Percentiles rank a stretch among this genome's conserved stretches.
Conservation (phyloP, 2,797 vertebrate species). For the Eurystomus glaucurus region DNA sequence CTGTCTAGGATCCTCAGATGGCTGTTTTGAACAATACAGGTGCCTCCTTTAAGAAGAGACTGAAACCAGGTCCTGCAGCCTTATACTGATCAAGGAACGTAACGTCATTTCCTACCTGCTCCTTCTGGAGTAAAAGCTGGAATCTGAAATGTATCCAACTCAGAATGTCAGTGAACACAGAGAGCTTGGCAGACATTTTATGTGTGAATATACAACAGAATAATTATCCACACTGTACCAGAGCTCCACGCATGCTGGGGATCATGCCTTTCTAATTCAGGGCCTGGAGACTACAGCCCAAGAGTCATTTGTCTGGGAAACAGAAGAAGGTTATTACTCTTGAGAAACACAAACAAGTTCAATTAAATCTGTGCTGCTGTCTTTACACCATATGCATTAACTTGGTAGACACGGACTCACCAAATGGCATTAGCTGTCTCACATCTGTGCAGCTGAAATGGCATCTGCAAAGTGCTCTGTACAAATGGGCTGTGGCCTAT, state of each 20-base stretch:
- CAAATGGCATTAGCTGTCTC: neutral
- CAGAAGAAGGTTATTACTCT: neutral
- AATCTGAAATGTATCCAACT: neutral
- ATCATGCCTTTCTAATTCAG: neutral
- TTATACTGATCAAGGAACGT: neutral
- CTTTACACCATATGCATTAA: neutral
- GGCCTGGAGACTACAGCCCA: neutral
- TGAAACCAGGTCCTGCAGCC: neutral
- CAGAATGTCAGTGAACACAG: rapidly evolving
- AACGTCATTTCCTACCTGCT: neutral
- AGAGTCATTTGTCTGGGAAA: neutral
- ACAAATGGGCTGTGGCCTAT: neutral
- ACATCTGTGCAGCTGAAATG: neutral
- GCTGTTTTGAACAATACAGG: neutral
- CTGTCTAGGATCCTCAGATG: rapidly evolving
- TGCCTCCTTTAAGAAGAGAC: neutral
- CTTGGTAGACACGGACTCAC: neutral
- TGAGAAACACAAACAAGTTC: neutral
- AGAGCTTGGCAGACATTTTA: neutral
- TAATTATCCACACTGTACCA: neutral
- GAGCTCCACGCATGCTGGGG: rapidly evolving
- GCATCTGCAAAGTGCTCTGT: neutral
- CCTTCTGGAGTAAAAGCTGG: neutral
- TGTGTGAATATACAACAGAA: neutral
- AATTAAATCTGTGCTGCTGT: neutral